phyloP scores from a whole-genome alignment of 1,140 invertebrate genomes.

The Drosophila simulans region DNA sequence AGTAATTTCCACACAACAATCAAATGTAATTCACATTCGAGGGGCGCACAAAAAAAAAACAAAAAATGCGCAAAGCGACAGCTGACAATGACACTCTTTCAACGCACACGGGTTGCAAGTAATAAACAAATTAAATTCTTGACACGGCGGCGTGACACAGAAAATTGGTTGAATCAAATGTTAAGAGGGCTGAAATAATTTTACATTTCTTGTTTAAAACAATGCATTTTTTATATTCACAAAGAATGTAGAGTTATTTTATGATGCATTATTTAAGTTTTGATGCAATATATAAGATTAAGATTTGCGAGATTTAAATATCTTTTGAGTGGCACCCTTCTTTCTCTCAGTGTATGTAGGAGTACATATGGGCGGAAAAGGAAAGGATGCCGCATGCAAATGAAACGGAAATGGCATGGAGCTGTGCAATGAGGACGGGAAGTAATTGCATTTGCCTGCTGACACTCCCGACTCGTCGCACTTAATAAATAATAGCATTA shows the following conservation, averaged over 20 bases:
- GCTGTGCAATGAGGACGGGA: constrained; percentile 21
- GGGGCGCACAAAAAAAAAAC: constrained; percentile 12
- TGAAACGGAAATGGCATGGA: constrained; percentile 64
- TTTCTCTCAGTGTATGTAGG: constrained; percentile 3
- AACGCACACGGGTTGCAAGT: constrained; percentile 13
- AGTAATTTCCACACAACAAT: constrained; percentile 72
- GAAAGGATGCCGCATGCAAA: constrained; percentile 45
- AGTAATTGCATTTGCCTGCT: constrained; percentile 71
- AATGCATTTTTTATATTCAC: not conserved
- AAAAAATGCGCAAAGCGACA: constrained; percentile 61
- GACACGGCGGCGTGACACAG: not conserved
- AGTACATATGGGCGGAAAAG: not conserved
- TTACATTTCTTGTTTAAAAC: not conserved
- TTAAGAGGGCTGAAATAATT: not conserved
- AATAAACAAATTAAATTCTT: constrained; percentile 18
- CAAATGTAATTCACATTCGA: constrained; percentile 69
- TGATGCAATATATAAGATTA: no score
- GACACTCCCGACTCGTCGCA: constrained; percentile 33
- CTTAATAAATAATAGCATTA: constrained; percentile 75
- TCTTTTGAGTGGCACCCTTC: not conserved
- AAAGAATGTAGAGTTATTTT: no score
- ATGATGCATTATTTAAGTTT: not conserved
- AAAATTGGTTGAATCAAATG: not conserved
- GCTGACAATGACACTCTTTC: constrained; percentile 48
- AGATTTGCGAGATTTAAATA: no score